Conservation (phyloP, 2,113 vertebrate species). For the Sardina pilchardus region DNA sequence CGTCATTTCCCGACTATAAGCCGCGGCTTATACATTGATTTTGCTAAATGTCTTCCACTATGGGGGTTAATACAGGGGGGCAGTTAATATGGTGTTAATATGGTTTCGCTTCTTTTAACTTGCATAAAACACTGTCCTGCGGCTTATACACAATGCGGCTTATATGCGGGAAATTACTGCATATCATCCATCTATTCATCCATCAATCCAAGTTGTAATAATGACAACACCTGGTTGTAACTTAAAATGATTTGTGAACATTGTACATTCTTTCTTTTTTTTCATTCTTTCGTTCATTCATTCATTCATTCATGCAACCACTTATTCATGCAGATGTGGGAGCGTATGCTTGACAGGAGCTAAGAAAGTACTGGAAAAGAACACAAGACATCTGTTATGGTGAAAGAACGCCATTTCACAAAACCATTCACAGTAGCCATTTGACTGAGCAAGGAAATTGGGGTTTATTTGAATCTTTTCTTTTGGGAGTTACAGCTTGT, state of each 20-base stretch:
- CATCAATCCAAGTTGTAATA: too few species aligned
- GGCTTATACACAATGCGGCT: too few species aligned
- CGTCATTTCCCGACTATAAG: too few species aligned
- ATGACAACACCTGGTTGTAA: background rate
- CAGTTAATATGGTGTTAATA: too few species aligned
- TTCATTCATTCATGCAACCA: background rate
- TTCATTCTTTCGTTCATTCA: too few species aligned
- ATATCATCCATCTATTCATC: too few species aligned
- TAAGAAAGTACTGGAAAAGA: background rate
- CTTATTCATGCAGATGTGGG: background rate
- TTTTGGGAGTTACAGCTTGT: background rate
- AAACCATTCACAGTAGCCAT: background rate
- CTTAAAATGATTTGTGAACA: background rate
- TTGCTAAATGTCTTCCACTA: too few species aligned
- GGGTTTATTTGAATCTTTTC: background rate
- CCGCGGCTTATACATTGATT: too few species aligned
- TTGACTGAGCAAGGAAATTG: background rate
- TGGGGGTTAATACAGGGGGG: too few species aligned
- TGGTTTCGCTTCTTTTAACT: too few species aligned
- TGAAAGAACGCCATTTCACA: background rate
- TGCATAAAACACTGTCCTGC: too few species aligned
- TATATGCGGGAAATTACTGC: too few species aligned
- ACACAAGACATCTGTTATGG: background rate
- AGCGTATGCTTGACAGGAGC: background rate
- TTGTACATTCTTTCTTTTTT: background rate